A percentile compares a stretch with the other conserved stretches of the same genome.
These are phyloP conservation scores for Carabus problematicus DNA, from an alignment of 2,888 invertebrate species.

Conservation along the genomic window DNA sequence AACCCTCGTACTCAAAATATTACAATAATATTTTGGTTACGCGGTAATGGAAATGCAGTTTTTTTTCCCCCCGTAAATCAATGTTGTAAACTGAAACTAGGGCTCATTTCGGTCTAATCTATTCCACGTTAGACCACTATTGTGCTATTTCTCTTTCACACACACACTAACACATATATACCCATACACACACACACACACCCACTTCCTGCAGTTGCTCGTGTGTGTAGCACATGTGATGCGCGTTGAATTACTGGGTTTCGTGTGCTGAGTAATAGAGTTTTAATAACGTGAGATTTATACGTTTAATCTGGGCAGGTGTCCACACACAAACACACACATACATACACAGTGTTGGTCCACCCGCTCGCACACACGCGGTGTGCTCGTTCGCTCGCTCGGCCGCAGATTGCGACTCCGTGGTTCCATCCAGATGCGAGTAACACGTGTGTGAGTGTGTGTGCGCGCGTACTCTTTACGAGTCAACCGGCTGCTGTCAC, in stretches of 20 bases:
- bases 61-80: too few relatives aligned
- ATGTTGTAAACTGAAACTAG: too few relatives aligned
- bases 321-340: slow-evolving; percentile 23
- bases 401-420: slow-evolving; percentile 10
- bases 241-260: slow-evolving; percentile 19
- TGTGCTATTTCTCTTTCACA: too few relatives aligned
- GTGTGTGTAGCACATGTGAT: slow-evolving; percentile 6
- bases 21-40: too few relatives aligned
- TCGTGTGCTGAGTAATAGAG: slow-evolving; percentile 38
- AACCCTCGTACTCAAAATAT: too few relatives aligned
- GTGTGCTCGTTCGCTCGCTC: background rate
- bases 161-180: background rate
- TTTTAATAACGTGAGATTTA: slow-evolving; percentile 43
- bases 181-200: background rate
- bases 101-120: too few relatives aligned
- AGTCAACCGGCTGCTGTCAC: background rate
- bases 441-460: too few relatives aligned
- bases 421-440: background rate
- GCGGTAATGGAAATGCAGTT: too few relatives aligned
- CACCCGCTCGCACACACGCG: background rate
- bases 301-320: slow-evolving; percentile 43
- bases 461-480: too few relatives aligned
- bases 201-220: background rate
- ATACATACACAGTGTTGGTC: background rate
- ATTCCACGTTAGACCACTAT: too few relatives aligned